Conservation (phyloP, 2,888 invertebrate genomes). For the Chloroclysta siterata region DNA sequence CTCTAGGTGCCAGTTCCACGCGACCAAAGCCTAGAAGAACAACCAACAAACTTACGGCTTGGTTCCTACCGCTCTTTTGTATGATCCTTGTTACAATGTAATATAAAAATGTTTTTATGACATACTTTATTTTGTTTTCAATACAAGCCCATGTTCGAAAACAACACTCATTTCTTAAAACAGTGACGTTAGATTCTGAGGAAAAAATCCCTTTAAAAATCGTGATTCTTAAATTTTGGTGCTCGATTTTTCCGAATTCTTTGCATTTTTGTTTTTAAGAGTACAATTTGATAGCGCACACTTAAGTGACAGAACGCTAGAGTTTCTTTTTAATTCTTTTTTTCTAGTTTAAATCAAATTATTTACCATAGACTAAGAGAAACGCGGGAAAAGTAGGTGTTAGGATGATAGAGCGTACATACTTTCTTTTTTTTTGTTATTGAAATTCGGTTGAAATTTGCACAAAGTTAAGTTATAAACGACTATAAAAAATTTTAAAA, state of each 20-base stretch:
- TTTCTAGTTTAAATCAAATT: constrained; percentile 45
- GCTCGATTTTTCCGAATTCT: constrained; percentile 50
- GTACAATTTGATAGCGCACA: constrained; percentile 52
- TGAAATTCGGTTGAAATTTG: constrained; percentile 15
- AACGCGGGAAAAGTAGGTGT: constrained; percentile 56
- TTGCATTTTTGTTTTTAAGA: constrained; percentile 50
- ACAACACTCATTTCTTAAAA: too few species aligned
- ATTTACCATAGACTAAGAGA: constrained; percentile 61
- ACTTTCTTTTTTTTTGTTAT: constrained; percentile 31
- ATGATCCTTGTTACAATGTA: too few species aligned
- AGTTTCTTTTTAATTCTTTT: constrained; percentile 42
- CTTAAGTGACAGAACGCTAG: constrained; percentile 53
- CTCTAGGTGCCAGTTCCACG: too few species aligned
- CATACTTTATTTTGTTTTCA: too few species aligned
- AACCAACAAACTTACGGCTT: too few species aligned
- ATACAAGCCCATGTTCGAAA: too few species aligned
- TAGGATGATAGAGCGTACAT: constrained; percentile 62
- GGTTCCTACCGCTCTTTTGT: too few species aligned
- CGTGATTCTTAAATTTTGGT: constrained; percentile 37
- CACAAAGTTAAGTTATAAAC: background rate
- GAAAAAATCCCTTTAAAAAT: background rate
- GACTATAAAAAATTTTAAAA: too few species aligned
- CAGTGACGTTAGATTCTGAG: background rate
- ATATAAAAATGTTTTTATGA: too few species aligned
- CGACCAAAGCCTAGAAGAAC: too few species aligned